Evolutionary conservation across 2,113 vertebrate species (phyloP).

Genomic region (Solenodon paradoxus): DNA sequence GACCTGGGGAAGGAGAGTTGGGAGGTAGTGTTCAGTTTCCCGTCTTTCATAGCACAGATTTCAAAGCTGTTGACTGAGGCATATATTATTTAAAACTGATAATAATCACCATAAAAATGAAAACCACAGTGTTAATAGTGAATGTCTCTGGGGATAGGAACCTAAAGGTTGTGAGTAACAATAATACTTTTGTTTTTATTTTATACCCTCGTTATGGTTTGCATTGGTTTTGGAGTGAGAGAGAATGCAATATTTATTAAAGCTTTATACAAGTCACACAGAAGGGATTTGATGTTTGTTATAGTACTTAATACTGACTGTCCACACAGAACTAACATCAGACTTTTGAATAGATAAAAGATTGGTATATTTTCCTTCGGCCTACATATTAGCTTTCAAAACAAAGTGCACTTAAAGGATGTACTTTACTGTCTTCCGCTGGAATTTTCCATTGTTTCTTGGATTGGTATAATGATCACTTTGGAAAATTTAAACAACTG

Average conservation of each 20-base stretch:
- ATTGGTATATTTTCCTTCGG: not conserved
- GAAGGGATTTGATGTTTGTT: not conserved
- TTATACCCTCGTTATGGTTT: not conserved
- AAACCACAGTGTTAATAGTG: not conserved
- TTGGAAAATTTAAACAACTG: not conserved
- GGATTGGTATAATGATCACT: not conserved
- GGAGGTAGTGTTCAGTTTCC: not conserved
- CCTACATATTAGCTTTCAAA: not conserved
- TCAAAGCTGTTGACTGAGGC: not conserved
- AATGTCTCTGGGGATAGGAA: not conserved
- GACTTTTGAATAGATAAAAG: not conserved
- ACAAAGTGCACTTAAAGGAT: not conserved
- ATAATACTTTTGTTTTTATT: not conserved
- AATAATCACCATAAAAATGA: not conserved
- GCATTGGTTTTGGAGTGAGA: not conserved
- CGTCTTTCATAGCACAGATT: not conserved
- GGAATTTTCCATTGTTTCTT: slow-evolving; percentile 25
- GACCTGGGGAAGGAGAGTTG: not conserved
- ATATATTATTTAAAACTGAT: not conserved
- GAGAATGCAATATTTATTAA: not conserved
- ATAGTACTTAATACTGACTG: not conserved
- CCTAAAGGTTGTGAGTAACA: not conserved
- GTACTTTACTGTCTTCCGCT: not conserved
- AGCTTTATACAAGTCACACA: not conserved
- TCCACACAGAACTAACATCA: not conserved